phyloP scores from a whole-genome alignment of 1,140 invertebrate genomes.

The Lutraria rhynchaena region DNA sequence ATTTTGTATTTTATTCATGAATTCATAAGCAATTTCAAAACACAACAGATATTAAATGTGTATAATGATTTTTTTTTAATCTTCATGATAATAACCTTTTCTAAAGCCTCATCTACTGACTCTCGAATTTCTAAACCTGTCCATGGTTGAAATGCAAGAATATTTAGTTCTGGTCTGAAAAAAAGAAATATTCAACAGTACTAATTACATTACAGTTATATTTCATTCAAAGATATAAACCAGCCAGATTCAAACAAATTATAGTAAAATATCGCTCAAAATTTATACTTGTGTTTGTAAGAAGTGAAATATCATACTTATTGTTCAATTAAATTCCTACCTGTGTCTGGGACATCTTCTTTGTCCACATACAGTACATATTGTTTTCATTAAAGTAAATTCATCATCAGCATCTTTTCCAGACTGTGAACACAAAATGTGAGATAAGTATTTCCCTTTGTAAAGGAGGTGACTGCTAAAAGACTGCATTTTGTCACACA shows the following conservation, averaged over 20 bases:
- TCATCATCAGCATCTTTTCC: constrained; percentile 67
- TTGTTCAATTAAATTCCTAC: no score
- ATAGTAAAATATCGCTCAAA: no score
- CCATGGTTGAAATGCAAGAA: constrained; percentile 86
- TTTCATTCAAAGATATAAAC: no score
- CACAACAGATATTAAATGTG: no score
- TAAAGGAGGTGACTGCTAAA: background rate
- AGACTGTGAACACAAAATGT: constrained; percentile 23
- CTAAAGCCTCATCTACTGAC: constrained; percentile 87
- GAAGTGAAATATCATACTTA: no score
- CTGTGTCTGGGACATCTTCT: constrained; percentile 78
- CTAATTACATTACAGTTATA: no score
- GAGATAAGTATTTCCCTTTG: background rate
- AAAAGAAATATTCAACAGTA: constrained; percentile 22
- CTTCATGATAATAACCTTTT: no score
- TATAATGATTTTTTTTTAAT: no score
- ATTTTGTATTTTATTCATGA: no score
- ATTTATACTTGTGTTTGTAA: no score
- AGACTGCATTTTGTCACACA: background rate
- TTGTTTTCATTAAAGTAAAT: constrained; percentile 74
- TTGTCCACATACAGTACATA: constrained; percentile 79
- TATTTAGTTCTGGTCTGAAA: constrained; percentile 81
- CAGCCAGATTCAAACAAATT: no score
- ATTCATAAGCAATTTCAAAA: no score
- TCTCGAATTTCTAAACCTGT: constrained; percentile 85